phyloP scores from a whole-genome alignment of 2,888 invertebrate genomes.

The Myathropa florea region DNA sequence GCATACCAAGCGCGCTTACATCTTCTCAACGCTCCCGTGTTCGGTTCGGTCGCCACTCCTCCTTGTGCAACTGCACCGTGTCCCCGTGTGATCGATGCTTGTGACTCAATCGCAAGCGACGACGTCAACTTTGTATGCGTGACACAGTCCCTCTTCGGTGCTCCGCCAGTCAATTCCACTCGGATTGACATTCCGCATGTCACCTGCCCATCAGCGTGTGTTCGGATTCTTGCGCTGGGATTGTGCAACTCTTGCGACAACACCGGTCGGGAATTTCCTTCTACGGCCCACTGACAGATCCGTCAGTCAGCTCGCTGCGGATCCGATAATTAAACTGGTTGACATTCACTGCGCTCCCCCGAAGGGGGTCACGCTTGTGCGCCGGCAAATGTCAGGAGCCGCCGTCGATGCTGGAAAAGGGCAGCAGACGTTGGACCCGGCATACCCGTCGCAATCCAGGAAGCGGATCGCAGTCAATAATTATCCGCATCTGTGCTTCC shows the following conservation, averaged over 20 bases:
- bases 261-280: neutral
- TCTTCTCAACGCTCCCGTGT: neutral
- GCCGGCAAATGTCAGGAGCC: neutral
- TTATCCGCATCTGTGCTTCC: neutral
- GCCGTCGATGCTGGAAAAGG: neutral
- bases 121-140: neutral
- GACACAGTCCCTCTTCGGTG: neutral
- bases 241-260: neutral
- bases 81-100: neutral
- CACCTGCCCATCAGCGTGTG: neutral
- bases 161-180: neutral
- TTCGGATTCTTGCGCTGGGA: neutral
- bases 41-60: neutral
- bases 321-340: neutral
- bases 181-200: neutral
- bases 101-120: neutral
- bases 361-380: neutral
- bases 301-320: neutral
- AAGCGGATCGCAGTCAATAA: neutral
- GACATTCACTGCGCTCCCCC: neutral
- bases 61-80: neutral
- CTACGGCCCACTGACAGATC: too few relatives aligned
- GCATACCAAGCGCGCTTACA: neutral
- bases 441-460: neutral
- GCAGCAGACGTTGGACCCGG: too few relatives aligned